These are phyloP conservation scores for Drosophila cyrtoloma DNA, from an alignment of 2,888 invertebrate species.

Conservation along the genomic window DNA sequence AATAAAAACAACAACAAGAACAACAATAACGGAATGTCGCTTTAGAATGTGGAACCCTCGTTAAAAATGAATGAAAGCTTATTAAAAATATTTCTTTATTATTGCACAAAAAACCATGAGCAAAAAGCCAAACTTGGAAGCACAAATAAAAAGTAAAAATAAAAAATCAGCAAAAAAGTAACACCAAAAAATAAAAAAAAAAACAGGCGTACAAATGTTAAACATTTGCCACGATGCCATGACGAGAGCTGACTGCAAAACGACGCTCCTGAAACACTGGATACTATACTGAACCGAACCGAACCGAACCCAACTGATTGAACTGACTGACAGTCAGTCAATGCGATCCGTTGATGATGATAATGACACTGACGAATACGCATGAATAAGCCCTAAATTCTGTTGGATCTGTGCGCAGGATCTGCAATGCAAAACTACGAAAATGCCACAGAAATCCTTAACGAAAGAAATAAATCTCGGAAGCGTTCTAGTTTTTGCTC, in stretches of 20 bases:
- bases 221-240: slow-evolving; percentile 81
- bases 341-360: slow-evolving; percentile 46
- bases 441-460: slow-evolving; percentile 70
- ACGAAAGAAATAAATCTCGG: slow-evolving; percentile 79
- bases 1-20: slow-evolving; percentile 17
- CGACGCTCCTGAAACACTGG: slow-evolving; percentile 40
- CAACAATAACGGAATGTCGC: slow-evolving; percentile 69
- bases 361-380: slow-evolving; percentile 59
- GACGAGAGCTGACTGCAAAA: slow-evolving; percentile 72
- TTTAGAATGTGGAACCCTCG: slow-evolving; percentile 76
- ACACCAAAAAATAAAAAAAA: slow-evolving; percentile 32
- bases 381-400: slow-evolving; percentile 44
- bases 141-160: slow-evolving; percentile 21
- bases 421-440: slow-evolving; percentile 76
- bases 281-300: slow-evolving; percentile 1
- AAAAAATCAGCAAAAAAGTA: slow-evolving; percentile 21
- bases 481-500: slow-evolving; percentile 74
- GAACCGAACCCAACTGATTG: slow-evolving; percentile 9
- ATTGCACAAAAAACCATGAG: slow-evolving; percentile 49
- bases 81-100: slow-evolving; percentile 82
- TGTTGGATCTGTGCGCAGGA: slow-evolving; percentile 47
- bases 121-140: slow-evolving; percentile 42
- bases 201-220: slow-evolving; percentile 81
- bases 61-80: slow-evolving; percentile 81
- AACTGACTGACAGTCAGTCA: slow-evolving; percentile 45